phyloP scores from a whole-genome alignment of 2,113 vertebrate species.

The Rhinopithecus roxellana region DNA sequence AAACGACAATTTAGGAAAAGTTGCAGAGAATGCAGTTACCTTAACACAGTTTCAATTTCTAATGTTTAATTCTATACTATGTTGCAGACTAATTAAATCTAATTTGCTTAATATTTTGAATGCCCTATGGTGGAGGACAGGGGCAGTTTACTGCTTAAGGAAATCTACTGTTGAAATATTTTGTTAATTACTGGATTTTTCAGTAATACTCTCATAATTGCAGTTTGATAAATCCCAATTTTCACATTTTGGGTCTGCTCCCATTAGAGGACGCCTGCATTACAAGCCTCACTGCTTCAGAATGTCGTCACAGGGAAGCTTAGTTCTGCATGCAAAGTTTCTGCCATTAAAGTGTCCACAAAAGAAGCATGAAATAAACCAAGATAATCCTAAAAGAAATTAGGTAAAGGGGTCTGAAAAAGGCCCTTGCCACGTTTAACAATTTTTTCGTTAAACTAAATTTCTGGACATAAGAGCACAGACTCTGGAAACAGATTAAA shows the following conservation, averaged over 20 bases:
- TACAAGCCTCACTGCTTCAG: background rate
- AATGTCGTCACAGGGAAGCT: background rate
- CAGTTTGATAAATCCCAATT: background rate
- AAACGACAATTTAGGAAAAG: constrained; percentile 26
- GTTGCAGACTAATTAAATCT: background rate
- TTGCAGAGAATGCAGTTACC: background rate
- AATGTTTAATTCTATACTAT: background rate
- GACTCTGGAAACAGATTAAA: background rate
- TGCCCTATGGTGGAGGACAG: background rate
- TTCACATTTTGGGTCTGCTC: background rate
- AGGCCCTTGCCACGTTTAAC: background rate
- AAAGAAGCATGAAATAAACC: background rate
- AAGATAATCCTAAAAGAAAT: background rate
- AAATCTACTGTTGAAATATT: background rate
- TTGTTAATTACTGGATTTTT: background rate
- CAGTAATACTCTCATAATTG: background rate
- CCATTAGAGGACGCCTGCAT: background rate
- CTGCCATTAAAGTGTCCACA: background rate
- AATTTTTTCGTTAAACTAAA: background rate
- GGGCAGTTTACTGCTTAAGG: background rate
- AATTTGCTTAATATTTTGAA: constrained; percentile 37
- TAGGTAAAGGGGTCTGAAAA: background rate
- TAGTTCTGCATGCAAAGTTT: background rate
- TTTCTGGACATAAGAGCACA: background rate
- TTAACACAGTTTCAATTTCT: constrained; percentile 12